phyloP scores from a whole-genome alignment of 2,888 invertebrate species.

The Melanostoma scalare region DNA sequence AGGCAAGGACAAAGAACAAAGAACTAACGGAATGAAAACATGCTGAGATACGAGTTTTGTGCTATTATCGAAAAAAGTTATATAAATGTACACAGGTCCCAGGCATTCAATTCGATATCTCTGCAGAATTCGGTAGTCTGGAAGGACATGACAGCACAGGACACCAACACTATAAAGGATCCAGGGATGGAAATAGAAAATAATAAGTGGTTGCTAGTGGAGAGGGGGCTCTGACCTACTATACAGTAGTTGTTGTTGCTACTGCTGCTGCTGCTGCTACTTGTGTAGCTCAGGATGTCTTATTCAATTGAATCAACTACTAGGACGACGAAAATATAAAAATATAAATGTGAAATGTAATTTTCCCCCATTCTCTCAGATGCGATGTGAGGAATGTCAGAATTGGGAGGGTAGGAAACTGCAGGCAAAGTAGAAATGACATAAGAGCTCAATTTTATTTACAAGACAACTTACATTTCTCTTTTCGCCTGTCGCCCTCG shows the following conservation, averaged over 20 bases:
- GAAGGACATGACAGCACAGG: too few species aligned
- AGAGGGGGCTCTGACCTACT: slow-evolving; percentile 33
- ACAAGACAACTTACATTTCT: slow-evolving; percentile 45
- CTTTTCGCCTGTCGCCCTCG: slow-evolving; percentile 14
- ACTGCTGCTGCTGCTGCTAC: slow-evolving; percentile 12
- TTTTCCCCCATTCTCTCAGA: slow-evolving; percentile 12
- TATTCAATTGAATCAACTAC: slow-evolving; percentile 54
- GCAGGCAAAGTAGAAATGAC: slow-evolving; percentile 1
- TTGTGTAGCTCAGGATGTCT: slow-evolving; percentile 24
- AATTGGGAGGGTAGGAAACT: too few species aligned
- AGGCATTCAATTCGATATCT: not conserved
- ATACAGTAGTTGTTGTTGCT: not conserved
- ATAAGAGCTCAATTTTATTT: slow-evolving; percentile 45
- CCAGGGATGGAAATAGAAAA: slow-evolving; percentile 34
- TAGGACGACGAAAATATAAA: slow-evolving; percentile 11
- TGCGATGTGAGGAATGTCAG: not conserved
- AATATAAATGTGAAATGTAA: slow-evolving; percentile 50
- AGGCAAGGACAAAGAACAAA: not conserved
- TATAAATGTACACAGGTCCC: not conserved
- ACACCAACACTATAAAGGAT: not conserved
- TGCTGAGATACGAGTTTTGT: slow-evolving; percentile 34
- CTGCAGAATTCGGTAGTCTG: not conserved
- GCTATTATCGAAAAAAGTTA: slow-evolving; percentile 38
- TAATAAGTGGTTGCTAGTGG: not conserved
- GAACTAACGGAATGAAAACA: slow-evolving; percentile 27